Conservation (phyloP, 2,888 invertebrate genomes). For the Nephrotoma guestfalica region DNA sequence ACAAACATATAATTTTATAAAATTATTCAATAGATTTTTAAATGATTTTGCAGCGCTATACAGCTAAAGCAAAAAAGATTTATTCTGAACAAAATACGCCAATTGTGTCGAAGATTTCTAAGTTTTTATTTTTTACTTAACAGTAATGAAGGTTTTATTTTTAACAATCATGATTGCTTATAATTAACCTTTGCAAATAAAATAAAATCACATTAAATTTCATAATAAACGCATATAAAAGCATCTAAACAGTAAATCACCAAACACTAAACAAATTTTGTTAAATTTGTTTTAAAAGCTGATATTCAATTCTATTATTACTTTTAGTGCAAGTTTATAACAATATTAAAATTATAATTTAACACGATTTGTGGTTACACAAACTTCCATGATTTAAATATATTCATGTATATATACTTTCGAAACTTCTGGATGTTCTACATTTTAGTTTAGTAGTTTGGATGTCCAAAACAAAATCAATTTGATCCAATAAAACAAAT, state of each 20-base stretch:
- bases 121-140: neutral
- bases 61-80: too few species aligned
- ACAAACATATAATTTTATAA: too few species aligned
- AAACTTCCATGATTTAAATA: neutral
- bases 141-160: neutral
- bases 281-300: neutral
- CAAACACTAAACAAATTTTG: neutral
- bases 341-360: neutral
- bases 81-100: too few species aligned
- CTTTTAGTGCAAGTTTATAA: neutral
- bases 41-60: too few species aligned
- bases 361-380: neutral
- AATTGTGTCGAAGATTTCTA: neutral
- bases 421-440: neutral
- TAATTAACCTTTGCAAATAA: neutral
- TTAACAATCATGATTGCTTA: neutral
- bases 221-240: neutral
- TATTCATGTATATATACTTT: neutral
- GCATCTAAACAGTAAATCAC: neutral
- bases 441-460: neutral
- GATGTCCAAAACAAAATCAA: neutral
- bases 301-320: neutral
- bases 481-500: neutral
- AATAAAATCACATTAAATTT: neutral
- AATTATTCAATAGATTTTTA: too few species aligned